phyloP scores from a whole-genome alignment of 2,888 invertebrate genomes.

The Heliconius ethilla region DNA sequence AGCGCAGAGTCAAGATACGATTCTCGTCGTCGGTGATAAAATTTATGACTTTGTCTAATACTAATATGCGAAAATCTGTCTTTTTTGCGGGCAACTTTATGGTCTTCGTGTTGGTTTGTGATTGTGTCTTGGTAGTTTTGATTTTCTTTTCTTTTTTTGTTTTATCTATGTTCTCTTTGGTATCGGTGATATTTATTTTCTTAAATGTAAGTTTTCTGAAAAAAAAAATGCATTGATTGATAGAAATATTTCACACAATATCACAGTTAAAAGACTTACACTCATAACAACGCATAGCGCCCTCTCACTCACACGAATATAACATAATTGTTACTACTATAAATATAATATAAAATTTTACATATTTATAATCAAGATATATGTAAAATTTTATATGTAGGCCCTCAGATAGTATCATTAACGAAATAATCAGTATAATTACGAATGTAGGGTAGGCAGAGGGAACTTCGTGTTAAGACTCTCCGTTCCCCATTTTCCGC shows the following conservation, averaged over 20 bases:
- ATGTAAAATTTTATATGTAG: too few species aligned
- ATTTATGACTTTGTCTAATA: constrained; percentile 10
- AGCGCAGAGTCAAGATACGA: constrained; percentile 1
- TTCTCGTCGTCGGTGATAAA: neutral
- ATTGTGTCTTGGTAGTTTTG: neutral
- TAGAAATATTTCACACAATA: neutral
- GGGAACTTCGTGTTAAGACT: too few species aligned
- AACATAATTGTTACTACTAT: neutral
- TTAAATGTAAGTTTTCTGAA: constrained; percentile 17
- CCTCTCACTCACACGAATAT: neutral
- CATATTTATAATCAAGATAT: too few species aligned
- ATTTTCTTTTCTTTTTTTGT: constrained; percentile 4
- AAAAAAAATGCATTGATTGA: neutral
- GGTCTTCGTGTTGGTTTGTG: neutral
- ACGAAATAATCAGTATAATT: too few species aligned
- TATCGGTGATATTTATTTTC: neutral
- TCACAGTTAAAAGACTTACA: too few species aligned
- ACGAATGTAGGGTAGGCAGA: too few species aligned
- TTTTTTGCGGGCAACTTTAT: constrained; percentile 1
- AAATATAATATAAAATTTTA: too few species aligned
- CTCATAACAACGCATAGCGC: neutral
- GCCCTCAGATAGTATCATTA: too few species aligned
- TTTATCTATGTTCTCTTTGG: neutral
- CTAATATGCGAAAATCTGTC: constrained; percentile 14
- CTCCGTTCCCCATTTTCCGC: too few species aligned